Conservation (phyloP, 2,888 invertebrate species). For the Abscondita cerata region DNA sequence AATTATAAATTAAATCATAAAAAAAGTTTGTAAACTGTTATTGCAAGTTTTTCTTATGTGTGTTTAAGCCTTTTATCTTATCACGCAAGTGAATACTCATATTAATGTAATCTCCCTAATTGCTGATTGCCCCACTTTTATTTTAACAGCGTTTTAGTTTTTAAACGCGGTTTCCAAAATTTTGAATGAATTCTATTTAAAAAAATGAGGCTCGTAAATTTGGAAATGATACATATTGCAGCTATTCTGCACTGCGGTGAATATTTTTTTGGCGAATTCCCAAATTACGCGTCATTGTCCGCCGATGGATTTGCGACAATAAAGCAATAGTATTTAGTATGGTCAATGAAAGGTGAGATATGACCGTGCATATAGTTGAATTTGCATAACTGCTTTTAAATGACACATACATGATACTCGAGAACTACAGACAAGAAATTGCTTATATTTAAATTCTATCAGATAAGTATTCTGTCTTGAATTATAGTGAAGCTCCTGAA, state of each 20-base stretch:
- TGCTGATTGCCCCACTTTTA: too few relatives aligned
- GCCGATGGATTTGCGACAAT: background rate
- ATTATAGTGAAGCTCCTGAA: conserved; percentile 16
- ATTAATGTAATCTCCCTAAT: too few relatives aligned
- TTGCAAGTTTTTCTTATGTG: too few relatives aligned
- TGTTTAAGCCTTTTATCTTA: too few relatives aligned
- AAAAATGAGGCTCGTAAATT: too few relatives aligned
- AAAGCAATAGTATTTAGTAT: conserved; percentile 10
- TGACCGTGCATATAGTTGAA: conserved; percentile 27
- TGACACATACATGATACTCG: conserved; percentile 44
- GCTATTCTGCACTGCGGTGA: conserved; percentile 21
- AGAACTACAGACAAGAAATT: conserved; percentile 39
- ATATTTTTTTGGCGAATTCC: conserved; percentile 21
- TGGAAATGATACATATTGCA: conserved; percentile 20
- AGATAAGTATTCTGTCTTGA: conserved; percentile 34
- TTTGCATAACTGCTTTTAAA: conserved; percentile 45
- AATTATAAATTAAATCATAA: too few relatives aligned
- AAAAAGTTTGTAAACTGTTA: too few relatives aligned
- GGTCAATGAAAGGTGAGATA: conserved; percentile 27
- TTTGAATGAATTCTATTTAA: too few relatives aligned
- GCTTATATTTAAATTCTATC: conserved; percentile 45
- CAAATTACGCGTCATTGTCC: conserved; percentile 11
- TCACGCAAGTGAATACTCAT: too few relatives aligned
- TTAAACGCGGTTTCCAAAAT: background rate
- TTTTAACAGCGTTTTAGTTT: too few relatives aligned